Evolutionary conservation across 2,113 vertebrate genomes (phyloP).

Genomic region (Istiophorus platypterus): DNA sequence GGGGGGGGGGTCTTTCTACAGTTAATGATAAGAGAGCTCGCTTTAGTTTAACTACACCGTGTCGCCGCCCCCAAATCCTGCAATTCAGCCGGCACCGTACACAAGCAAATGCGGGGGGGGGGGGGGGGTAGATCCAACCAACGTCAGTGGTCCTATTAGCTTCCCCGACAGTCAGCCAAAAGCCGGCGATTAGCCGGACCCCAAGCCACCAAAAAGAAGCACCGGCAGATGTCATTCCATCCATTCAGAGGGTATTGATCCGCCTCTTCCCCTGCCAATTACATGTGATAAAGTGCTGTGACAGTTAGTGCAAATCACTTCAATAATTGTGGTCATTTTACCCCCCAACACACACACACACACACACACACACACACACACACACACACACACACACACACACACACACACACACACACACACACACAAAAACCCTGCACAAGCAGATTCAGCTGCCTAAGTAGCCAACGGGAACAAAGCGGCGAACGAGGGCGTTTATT

Average conservation of each 20-base stretch:
- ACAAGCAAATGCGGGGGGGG: slow-evolving; percentile 2
- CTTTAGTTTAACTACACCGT: neutral
- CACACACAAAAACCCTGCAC: neutral
- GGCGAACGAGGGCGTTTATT: neutral
- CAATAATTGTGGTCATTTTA: slow-evolving; percentile 54
- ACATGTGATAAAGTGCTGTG: slow-evolving; percentile 67
- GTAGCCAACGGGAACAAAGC: slow-evolving; percentile 1
- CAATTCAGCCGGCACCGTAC: neutral
- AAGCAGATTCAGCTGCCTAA: neutral
- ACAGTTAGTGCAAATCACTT: slow-evolving; percentile 54
- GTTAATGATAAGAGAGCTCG: too few relatives aligned
- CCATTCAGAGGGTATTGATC: slow-evolving; percentile 75
- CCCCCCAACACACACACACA: neutral
- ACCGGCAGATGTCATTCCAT: slow-evolving; percentile 65
- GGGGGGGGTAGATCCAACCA: too few relatives aligned
- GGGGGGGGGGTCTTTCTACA: too few relatives aligned
- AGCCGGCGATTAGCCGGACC: slow-evolving; percentile 44
- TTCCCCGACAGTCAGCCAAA: slow-evolving; percentile 39
- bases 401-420: too few relatives aligned
- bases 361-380: too few relatives aligned
- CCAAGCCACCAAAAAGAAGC: slow-evolving; percentile 49
- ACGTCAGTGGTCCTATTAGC: slow-evolving; percentile 38
- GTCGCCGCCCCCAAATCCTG: neutral
- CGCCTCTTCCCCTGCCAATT: slow-evolving; percentile 62
- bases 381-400: too few relatives aligned